Base-by-base conservation (phyloP, 2,888 invertebrate species). In the Polyommatus iphigenia region DNA sequence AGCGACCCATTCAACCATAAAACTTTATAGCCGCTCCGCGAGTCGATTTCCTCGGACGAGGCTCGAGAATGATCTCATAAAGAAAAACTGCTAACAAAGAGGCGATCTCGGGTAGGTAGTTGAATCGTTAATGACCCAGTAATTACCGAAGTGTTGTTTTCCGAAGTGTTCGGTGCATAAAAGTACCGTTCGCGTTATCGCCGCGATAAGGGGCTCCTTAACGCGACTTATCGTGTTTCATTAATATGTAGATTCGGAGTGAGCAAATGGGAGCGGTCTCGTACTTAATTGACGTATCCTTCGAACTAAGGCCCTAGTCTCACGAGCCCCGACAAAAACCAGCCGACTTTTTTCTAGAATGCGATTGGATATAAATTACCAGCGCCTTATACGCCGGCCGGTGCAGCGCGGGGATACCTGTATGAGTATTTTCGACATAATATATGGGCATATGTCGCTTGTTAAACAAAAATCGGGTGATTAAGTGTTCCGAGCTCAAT, bases 241-340 rank as follows among this genome's bases (percentile, higher is more conserved):
- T 85, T 83, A 83, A 79, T 81, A 83, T 83, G 83, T 83, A 83
- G 81, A 83, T 84, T 82, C 80, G 72, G 76, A 78, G 82, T 71
- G 79, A 79, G 78, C 80, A 84, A 83, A 84, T 80, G 82, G 78
- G 80, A 80, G 78, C 82, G 80, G 76, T 79, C 80, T 80, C 79
- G 81, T 78, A 57, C 77, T 59, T 81, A 81, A 79, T 78, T 78
- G 77, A 81, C 79, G 77, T 80, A 80, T 75, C 81, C 80, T 80
- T 80, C 78, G 79, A 71, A 72, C 77, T 80, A 79, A 80, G 80
- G 80, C 75, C 76, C 67, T 59, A 71, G 54, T 72, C 79, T 72
- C 78, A 78, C 10, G 54, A 76, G 76, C 57, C 57, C 78, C 78
- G 76, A 75, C 79, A 81, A 82, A 81, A 81, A n/a, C 13, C 15